phyloP scores from a whole-genome alignment of 1,140 invertebrate genomes.

The Pararge aegeria region DNA sequence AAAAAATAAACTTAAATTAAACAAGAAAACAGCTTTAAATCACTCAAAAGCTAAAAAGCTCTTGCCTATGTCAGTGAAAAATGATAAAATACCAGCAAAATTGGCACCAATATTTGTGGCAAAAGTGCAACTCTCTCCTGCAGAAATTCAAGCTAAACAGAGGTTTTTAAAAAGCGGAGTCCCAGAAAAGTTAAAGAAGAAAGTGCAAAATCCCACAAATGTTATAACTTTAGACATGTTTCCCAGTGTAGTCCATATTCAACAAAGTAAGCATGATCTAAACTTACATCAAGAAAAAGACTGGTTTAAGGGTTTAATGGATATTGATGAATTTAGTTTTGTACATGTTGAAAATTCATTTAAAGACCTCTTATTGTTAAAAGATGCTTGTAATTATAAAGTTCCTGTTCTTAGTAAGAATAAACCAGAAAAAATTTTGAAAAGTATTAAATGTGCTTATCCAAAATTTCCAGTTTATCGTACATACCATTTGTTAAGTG shows the following conservation, averaged over 20 bases:
- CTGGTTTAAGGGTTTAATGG: conserved; percentile 7
- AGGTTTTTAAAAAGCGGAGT: conserved; percentile 82
- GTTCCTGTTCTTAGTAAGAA: conserved; percentile 15
- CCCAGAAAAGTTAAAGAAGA: conserved; percentile 80
- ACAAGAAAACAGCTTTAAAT: conserved; percentile 12
- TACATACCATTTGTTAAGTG: conserved; percentile 72
- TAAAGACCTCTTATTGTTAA: conserved; percentile 11
- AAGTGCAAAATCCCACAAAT: conserved; percentile 60
- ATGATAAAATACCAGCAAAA: conserved; percentile 37
- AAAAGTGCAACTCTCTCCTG: conserved; percentile 78
- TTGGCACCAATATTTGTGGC: conserved; percentile 82
- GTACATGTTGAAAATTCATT: not conserved
- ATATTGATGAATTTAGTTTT: conserved; percentile 17
- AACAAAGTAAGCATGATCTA: conserved; percentile 37
- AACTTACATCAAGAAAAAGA: conserved; percentile 6
- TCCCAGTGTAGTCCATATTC: conserved; percentile 78
- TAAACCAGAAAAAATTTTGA: conserved; percentile 47
- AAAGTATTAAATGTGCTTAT: conserved; percentile 74
- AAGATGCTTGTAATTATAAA: conserved; percentile 26
- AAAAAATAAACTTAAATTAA: conserved; percentile 15
- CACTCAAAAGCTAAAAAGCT: conserved; percentile 12
- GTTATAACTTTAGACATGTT: conserved; percentile 67
- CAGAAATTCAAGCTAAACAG: conserved; percentile 78
- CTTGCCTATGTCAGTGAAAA: conserved; percentile 8
- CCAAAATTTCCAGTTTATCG: conserved; percentile 80